Conservation (phyloP, 2,797 vertebrate genomes). For the Takifugu ocellatus region DNA sequence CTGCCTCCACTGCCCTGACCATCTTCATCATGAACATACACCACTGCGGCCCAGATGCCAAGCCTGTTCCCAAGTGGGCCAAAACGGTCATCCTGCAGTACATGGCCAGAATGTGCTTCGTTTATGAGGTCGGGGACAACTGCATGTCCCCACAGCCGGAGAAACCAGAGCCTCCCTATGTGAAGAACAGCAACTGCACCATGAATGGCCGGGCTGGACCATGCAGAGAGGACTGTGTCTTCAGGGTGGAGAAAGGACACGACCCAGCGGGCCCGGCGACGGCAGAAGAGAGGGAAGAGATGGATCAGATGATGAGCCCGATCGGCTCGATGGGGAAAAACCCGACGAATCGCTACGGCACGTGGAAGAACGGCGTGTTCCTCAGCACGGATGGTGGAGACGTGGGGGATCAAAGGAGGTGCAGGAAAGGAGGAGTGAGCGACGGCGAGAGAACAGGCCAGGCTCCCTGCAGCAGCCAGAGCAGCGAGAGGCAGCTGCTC, state of each 20-base stretch:
- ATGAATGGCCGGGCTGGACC: constrained; percentile 60
- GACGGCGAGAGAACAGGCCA: constrained; percentile 39
- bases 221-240: constrained; percentile 41
- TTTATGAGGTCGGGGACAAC: constrained; percentile 85
- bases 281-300: constrained; percentile 55
- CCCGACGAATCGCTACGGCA: constrained; percentile 41
- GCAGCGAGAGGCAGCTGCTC: constrained; percentile 73
- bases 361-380: constrained; percentile 46
- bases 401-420: constrained; percentile 11
- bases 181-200: constrained; percentile 40
- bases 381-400: constrained; percentile 46
- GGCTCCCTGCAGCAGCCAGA: constrained; percentile 19
- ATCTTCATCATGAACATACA: constrained; percentile 94
- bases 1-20: constrained; percentile 88
- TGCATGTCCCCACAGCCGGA: constrained; percentile 70
- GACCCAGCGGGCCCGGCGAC: constrained; percentile 22
- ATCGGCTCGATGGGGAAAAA: constrained; percentile 53
- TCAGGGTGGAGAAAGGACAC: constrained; percentile 47
- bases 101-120: constrained; percentile 85
- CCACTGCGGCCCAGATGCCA: constrained; percentile 87
- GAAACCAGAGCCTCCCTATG: constrained; percentile 22
- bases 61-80: constrained; percentile 87
- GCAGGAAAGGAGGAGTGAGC: constrained; percentile 51
- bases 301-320: constrained; percentile 60
- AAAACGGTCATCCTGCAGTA: constrained; percentile 81